A percentile compares a stretch with the other conserved stretches of the same genome.
phyloP scores from a whole-genome alignment of 2,797 vertebrate species.

The Sylvilagus floridanus region DNA sequence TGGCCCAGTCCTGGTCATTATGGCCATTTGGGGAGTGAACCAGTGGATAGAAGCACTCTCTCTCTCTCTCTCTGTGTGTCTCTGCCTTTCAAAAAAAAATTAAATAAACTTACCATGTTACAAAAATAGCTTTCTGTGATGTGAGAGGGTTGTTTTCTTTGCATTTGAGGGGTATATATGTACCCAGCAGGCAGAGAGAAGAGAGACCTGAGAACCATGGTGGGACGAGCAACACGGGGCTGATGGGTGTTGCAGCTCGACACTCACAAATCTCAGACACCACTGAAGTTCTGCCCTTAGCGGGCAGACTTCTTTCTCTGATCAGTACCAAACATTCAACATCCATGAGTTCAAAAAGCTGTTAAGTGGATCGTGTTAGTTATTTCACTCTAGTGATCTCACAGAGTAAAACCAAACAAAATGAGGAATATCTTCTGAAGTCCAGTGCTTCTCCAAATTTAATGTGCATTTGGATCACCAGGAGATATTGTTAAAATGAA shows the following conservation, averaged over 20 bases:
- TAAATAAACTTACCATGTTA: no score
- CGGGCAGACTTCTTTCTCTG: background rate
- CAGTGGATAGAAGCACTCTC: no score
- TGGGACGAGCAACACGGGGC: background rate
- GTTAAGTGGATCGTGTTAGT: background rate
- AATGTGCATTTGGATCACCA: background rate
- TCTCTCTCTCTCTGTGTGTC: no score
- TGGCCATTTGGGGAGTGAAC: no score
- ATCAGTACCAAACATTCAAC: background rate
- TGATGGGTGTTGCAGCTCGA: background rate
- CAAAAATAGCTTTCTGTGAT: background rate
- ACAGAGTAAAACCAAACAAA: background rate
- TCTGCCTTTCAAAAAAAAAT: no score
- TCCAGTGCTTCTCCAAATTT: slow-evolving; percentile 6
- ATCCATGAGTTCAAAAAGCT: background rate
- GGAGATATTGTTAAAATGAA: background rate
- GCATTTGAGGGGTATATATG: background rate
- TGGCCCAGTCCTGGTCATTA: no score
- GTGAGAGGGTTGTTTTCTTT: slow-evolving; percentile 11
- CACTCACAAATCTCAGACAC: background rate
- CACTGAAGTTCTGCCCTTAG: background rate
- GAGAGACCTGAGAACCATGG: background rate
- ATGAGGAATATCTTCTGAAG: background rate
- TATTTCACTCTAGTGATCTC: background rate
- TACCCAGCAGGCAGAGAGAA: background rate